Percentiles rank a stretch among this genome's conserved stretches.
These are phyloP conservation scores for Xestia rhomboidea DNA, from an alignment of 2,888 invertebrate species.

Conservation along the genomic window DNA sequence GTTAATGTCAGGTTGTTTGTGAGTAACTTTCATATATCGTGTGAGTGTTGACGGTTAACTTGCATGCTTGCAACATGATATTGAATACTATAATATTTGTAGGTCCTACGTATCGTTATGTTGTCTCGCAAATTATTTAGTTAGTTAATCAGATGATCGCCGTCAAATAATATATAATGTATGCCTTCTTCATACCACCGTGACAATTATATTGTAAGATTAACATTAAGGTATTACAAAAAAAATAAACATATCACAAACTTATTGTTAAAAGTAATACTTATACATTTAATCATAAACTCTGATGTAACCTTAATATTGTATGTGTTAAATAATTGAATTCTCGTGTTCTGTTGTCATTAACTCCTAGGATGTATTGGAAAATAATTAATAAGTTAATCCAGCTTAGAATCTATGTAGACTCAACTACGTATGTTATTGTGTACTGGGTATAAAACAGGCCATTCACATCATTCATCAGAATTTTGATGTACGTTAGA, in stretches of 20 bases:
- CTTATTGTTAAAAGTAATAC: conserved; percentile 66
- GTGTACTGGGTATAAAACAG: conserved; percentile 4
- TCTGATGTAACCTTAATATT: conserved; percentile 59
- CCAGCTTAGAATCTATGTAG: conserved; percentile 6
- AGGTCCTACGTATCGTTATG: neutral
- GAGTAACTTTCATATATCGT: conserved; percentile 11
- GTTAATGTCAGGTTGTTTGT: conserved; percentile 14
- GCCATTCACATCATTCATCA: neutral
- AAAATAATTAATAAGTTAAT: conserved; percentile 5
- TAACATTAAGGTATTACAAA: conserved; percentile 67
- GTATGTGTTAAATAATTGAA: conserved; percentile 51
- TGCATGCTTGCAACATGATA: conserved; percentile 7
- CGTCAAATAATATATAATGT: conserved; percentile 58
- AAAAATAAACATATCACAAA: conserved; percentile 73
- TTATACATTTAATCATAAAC: conserved; percentile 56
- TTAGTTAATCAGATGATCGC: conserved; percentile 44
- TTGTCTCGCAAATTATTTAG: conserved; percentile 19
- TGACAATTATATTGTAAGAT: conserved; percentile 66
- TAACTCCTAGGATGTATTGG: neutral
- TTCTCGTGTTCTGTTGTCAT: conserved; percentile 32
- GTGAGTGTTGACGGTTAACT: conserved; percentile 9
- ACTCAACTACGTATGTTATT: conserved; percentile 8
- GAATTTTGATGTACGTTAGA: too few species aligned
- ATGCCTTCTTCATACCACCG: conserved; percentile 68
- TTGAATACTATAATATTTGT: conserved; percentile 14